phyloP scores from a whole-genome alignment of 1,140 invertebrate genomes.

The Zelostemma sp. region DNA sequence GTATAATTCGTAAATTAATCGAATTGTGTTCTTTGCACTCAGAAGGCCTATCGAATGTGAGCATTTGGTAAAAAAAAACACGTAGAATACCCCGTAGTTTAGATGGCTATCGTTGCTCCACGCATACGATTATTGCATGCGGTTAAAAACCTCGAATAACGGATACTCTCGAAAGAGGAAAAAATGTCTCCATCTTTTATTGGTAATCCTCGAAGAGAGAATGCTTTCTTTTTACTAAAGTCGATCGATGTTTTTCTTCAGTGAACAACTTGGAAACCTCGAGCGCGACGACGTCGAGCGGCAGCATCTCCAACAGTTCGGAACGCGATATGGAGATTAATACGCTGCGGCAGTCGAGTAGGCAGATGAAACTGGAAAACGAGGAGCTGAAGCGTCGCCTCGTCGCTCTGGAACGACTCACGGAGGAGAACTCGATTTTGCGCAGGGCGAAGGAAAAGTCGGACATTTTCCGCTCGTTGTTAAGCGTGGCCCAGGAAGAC shows the following conservation, averaged over 20 bases:
- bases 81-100: conserved; percentile 52
- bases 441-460: conserved; percentile 76
- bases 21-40: conserved; percentile 58
- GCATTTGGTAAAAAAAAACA: conserved; percentile 64
- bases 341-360: conserved; percentile 68
- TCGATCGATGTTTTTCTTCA: conserved; percentile 48
- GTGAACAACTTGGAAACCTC: conserved; percentile 38
- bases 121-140: conserved; percentile 8
- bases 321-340: conserved; percentile 68
- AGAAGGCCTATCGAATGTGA: conserved; percentile 67
- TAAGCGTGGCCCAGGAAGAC: conserved; percentile 79
- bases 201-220: too few relatives aligned
- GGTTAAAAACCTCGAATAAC: too few relatives aligned
- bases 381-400: conserved; percentile 75
- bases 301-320: conserved; percentile 33
- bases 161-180: too few relatives aligned
- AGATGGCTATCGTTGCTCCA: conserved; percentile 45
- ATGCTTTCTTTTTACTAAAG: too few relatives aligned
- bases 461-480: conserved; percentile 72
- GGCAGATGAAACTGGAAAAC: conserved; percentile 74
- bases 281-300: conserved; percentile 29
- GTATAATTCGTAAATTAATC: conserved; percentile 28
- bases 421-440: conserved; percentile 74
- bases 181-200: too few relatives aligned
- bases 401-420: conserved; percentile 73